Percentiles rank a stretch among this genome's conserved stretches.
Conservation (phyloP, 2,113 vertebrate genomes). For the Chlorocebus sabaeus region DNA sequence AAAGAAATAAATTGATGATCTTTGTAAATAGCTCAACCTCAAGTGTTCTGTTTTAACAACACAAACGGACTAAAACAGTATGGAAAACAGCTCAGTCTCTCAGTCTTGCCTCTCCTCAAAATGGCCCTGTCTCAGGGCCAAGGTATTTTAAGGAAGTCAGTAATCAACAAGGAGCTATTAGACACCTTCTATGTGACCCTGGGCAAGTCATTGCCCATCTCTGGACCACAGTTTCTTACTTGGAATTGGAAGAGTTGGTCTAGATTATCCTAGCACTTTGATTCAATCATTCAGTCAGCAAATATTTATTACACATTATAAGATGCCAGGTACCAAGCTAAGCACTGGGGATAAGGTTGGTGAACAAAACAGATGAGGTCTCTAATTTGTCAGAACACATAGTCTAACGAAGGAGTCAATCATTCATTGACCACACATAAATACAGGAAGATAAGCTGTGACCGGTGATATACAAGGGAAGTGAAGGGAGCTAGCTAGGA, state of each 20-base stretch:
- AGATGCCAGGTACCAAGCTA: neutral
- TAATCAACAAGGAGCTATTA: neutral
- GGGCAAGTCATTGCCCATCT: neutral
- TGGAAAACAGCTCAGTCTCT: neutral
- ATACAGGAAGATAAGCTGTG: neutral
- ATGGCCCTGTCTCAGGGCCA: neutral
- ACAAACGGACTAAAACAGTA: neutral
- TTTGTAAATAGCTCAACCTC: neutral
- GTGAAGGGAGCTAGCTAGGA: neutral
- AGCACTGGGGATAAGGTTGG: neutral
- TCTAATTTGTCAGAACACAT: neutral
- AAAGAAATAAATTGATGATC: neutral
- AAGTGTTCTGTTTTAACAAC: neutral
- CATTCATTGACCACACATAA: neutral
- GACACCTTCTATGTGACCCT: neutral
- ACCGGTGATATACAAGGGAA: neutral
- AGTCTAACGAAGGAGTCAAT: neutral
- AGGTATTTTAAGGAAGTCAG: neutral
- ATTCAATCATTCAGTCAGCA: neutral
- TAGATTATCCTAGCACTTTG: neutral
- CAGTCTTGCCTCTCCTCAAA: neutral
- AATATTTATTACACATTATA: neutral
- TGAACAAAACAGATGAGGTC: neutral
- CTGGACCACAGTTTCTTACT: neutral
- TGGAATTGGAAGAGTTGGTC: neutral